Percentiles rank a stretch among this genome's conserved stretches.
phyloP scores from a whole-genome alignment of 2,888 invertebrate genomes.

The Cyclophora albipunctata region DNA sequence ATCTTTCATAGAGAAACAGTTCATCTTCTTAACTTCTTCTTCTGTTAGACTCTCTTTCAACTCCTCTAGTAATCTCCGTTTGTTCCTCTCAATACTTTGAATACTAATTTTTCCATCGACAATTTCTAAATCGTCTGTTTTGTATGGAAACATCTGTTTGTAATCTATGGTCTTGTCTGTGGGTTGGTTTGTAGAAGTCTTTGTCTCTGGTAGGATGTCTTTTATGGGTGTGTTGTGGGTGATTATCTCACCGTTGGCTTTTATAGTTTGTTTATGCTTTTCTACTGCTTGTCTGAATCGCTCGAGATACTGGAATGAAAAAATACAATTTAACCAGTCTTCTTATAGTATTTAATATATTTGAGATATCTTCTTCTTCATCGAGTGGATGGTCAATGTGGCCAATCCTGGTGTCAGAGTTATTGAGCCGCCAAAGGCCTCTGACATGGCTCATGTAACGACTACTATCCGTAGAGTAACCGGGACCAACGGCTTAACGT shows the following conservation, averaged over 20 bases:
- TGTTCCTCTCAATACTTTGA: constrained; percentile 56
- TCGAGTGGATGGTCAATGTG: no score
- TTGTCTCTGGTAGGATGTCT: constrained; percentile 43
- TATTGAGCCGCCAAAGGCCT: no score
- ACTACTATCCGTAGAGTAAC: no score
- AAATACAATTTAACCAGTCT: neutral
- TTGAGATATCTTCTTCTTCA: no score
- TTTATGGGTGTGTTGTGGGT: constrained; percentile 29
- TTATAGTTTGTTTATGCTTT: constrained; percentile 43
- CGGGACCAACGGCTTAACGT: no score
- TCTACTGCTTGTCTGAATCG: constrained; percentile 48
- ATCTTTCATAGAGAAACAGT: constrained; percentile 68
- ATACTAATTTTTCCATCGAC: constrained; percentile 43
- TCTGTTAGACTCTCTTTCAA: constrained; percentile 33
- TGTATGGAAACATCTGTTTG: constrained; percentile 49
- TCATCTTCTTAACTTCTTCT: constrained; percentile 44
- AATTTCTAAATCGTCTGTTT: constrained; percentile 24
- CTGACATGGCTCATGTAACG: no score
- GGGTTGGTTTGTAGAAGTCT: constrained; percentile 16
- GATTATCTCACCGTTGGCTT: constrained; percentile 41
- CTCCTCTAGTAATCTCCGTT: constrained; percentile 40
- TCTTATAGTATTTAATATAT: no score
- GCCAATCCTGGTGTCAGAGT: no score
- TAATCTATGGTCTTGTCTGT: constrained; percentile 13
- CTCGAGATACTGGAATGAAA: constrained; percentile 46